Percentiles rank a stretch among this genome's conserved stretches.
Conservation (phyloP, 1,140 invertebrate species). For the Apis dorsata region DNA sequence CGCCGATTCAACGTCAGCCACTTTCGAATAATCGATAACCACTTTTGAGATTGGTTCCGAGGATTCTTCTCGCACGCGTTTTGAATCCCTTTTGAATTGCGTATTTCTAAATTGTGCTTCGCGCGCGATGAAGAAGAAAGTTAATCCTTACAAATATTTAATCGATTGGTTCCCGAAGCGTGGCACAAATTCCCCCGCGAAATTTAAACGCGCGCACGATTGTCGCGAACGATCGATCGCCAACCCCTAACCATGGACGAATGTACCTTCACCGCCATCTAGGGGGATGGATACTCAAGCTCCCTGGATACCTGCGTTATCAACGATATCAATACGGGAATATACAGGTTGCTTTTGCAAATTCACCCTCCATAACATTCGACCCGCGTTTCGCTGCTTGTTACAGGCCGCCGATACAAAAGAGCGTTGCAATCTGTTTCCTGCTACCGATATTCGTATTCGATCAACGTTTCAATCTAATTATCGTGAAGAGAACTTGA, state of each 20-base stretch:
- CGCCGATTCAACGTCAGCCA: neutral
- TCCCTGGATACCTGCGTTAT: constrained; percentile 42
- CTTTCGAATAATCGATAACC: neutral
- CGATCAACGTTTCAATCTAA: neutral
- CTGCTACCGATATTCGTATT: neutral
- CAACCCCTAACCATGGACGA: neutral
- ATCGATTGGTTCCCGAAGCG: neutral
- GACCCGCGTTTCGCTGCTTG: constrained; percentile 14
- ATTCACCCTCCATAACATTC: constrained; percentile 26
- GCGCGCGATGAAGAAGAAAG: too few species aligned
- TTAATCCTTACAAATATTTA: neutral
- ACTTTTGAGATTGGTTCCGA: neutral
- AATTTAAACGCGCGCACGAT: neutral
- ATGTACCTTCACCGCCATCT: constrained; percentile 50
- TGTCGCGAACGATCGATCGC: neutral
- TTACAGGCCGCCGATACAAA: constrained; percentile 19
- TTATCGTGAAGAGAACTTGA: neutral
- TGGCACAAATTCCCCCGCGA: neutral
- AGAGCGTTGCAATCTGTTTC: constrained; percentile 55
- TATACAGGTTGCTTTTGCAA: neutral
- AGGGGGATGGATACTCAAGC: neutral
- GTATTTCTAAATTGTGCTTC: too few species aligned
- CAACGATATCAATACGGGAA: neutral
- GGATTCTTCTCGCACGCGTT: too few species aligned
- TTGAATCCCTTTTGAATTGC: too few species aligned